Base-by-base conservation (phyloP, 2,797 vertebrate genomes). In the Borostomias antarcticus region DNA sequence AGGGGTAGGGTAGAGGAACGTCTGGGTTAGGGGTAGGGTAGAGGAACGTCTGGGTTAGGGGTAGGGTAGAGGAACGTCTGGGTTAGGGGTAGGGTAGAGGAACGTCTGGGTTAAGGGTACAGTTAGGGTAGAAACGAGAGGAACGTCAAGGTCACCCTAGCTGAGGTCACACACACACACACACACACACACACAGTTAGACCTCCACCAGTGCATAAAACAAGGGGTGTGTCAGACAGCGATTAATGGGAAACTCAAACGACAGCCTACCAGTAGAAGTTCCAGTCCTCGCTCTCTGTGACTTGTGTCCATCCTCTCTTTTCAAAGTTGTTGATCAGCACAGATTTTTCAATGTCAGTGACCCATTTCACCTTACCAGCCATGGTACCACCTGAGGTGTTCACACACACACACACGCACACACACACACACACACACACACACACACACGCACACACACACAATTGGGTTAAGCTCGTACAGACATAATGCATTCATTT, bases 261-360 rank as follows among this genome's bases (percentile, higher is more conserved):
- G n/a, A 0, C 54, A 70, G 70, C 84, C 23, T 72, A 96, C 98
- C 98, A 99, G 89, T 99, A 99, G 80, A 99, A 98, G 79, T 99
- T 99, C 98, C 98, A 99, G 72, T 99, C 97, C 57, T 98, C 97
- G 40, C 82, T 97, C 69, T 98, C 96, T 1, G 95, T 82, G 64
- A 98, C 97, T 71, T 93, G 96, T 62, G 93, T 64, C 98, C 98
- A 99, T 66, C 96, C 96, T 83, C 98, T 94, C 85, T 99, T 99
- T 80, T 99, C 97, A 70, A 99, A 99, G 91, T 99, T 99, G 82
- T 99, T 99, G 85, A 98, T 94, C 62, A 99, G 91, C 83, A 99
- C 97, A 0, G 97, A 98, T 80, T 99, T 99, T 86, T 99, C 96
- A 50, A 99, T 98, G 53, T 99, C 98, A 11, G 98, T 98, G 79